These are phyloP conservation scores for Picathartes gymnocephalus DNA, from an alignment of 2,113 vertebrate genomes.

Conservation along the genomic window DNA sequence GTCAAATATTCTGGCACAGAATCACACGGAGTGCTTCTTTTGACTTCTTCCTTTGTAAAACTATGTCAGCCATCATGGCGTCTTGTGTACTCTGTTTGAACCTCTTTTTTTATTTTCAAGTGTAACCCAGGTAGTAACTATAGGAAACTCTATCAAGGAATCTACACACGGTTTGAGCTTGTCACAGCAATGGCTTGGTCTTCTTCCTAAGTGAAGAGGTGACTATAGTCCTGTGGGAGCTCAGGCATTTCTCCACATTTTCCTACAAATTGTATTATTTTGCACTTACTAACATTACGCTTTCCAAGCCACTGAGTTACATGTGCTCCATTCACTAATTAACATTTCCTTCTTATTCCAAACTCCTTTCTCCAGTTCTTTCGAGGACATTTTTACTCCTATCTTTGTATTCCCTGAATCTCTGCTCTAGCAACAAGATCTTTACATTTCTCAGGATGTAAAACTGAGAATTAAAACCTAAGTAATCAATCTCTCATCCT, in stretches of 20 bases:
- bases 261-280: neutral
- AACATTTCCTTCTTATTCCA: neutral
- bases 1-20: neutral
- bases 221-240: neutral
- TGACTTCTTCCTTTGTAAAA: neutral
- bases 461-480: neutral
- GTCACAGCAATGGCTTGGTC: neutral
- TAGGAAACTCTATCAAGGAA: neutral
- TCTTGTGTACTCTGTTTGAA: neutral
- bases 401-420: neutral
- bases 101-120: neutral
- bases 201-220: neutral
- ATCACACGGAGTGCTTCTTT: neutral
- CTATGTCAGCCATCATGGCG: neutral
- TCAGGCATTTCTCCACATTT: neutral
- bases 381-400: neutral
- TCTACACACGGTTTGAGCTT: neutral
- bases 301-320: neutral
- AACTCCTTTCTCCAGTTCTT: neutral
- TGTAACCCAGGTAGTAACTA: neutral
- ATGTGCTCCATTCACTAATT: neutral
- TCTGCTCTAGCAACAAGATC: neutral
- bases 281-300: neutral
- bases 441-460: neutral
- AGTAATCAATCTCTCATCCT: neutral